Evolutionary conservation across 2,113 vertebrate genomes (phyloP), one percentile per base, ranked within the genome.

Genomic region (Sinocyclocheilus anophthalmus): DNA sequence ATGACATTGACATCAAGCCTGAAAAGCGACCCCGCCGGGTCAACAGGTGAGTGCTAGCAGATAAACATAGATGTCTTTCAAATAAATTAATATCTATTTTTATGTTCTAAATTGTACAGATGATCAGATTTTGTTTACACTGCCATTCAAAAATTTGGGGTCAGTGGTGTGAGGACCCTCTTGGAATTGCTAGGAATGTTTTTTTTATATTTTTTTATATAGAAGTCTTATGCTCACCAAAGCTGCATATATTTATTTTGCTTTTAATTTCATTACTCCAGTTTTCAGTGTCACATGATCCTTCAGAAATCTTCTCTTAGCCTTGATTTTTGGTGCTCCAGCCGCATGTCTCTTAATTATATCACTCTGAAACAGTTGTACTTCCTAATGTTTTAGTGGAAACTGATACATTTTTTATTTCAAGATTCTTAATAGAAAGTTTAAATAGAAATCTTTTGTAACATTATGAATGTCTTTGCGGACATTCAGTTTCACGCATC

Each of bases 1-100:
- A 99, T 91, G 98, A 99, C 85, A 98, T 99, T 80, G 98, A 99
- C 93, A 99, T 99, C 94, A 99, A 99, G 93, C 98, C 98, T 83
- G 98, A 99, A 94, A 99, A 99, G 91, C 96, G 98, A 5, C 98
- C 98, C 87, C 96, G 98, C 1, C 95, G 98, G 93, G 98, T 99
- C 88, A 99, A 99, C 96, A 97, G 98, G 98, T 99, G 95, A 87
- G 55, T 33, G 30, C 11, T 18, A 9, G 65, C 79, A n/a, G 69
- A 48, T 81, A 50, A 50, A 50, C 13, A 48, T 14, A 50, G 12
- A 13, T 50, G 13, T 45, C 42, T 45, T 45, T 45, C 39, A 42
- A 80, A 22, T 12, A 70, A 79, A 85, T 8, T 4, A 61, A 24
- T 65, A 3, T 48, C 11, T 3, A 48, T 57, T 57, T 57, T 0